Conservation (phyloP, 1,140 invertebrate species). For the Drosophila sulfurigaster region DNA sequence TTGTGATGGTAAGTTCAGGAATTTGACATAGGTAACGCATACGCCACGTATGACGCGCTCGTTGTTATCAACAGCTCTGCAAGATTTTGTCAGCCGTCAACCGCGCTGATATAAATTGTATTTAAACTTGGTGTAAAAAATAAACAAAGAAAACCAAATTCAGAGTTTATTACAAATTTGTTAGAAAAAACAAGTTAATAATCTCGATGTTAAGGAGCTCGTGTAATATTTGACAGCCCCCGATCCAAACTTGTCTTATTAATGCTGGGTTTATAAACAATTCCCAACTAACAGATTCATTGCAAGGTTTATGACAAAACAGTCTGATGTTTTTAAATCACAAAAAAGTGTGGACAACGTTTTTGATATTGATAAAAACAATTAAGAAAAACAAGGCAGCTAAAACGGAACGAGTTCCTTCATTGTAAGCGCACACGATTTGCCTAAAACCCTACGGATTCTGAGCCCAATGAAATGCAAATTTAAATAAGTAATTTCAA, state of each 20-base stretch:
- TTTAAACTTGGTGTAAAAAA: not conserved
- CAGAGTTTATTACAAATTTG: not conserved
- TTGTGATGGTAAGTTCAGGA: conserved; percentile 31
- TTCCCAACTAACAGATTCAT: conserved; percentile 1
- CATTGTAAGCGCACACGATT: conserved; percentile 41
- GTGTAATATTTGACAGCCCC: not conserved
- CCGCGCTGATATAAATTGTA: not conserved
- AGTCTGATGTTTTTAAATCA: conserved; percentile 23
- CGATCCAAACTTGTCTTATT: too few relatives aligned
- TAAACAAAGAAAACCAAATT: not conserved
- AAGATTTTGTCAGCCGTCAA: not conserved
- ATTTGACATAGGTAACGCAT: conserved; percentile 6
- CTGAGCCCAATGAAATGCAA: conserved; percentile 34
- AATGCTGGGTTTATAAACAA: not conserved
- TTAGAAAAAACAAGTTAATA: not conserved
- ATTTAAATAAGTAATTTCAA: conserved; percentile 17
- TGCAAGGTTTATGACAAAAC: conserved; percentile 9
- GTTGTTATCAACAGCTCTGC: conserved; percentile 2
- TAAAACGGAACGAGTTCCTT: conserved; percentile 75
- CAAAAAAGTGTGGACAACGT: not conserved
- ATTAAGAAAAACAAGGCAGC: conserved; percentile 48
- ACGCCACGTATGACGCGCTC: not conserved
- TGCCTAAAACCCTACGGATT: conserved; percentile 49
- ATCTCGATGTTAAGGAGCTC: not conserved
- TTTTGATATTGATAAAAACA: conserved; percentile 9